Evolutionary conservation across 2,888 invertebrate genomes (phyloP).

Genomic region (Tubulanus polymorphus): DNA sequence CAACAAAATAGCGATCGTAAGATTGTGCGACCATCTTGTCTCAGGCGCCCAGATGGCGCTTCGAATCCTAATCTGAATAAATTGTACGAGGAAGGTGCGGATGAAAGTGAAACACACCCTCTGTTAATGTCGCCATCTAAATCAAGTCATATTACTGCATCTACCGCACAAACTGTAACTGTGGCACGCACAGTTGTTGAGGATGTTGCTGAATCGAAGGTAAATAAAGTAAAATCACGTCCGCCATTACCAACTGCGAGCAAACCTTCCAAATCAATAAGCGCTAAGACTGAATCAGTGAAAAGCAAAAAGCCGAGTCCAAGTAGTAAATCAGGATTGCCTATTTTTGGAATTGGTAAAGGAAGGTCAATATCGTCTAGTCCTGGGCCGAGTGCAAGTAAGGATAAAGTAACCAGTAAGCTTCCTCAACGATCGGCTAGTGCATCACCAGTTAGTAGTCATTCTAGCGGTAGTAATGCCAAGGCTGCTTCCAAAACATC

Average conservation of each 20-base stretch:
- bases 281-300: background rate
- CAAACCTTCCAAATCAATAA: too few species aligned
- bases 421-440: constrained; percentile 2
- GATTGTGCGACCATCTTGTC: constrained; percentile 55
- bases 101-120: too few species aligned
- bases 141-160: background rate
- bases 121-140: constrained; percentile 3
- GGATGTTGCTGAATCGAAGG: constrained; percentile 7
- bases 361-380: background rate
- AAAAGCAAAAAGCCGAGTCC: background rate
- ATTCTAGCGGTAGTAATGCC: background rate
- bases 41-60: constrained; percentile 86
- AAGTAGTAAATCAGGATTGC: background rate
- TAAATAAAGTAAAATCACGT: constrained; percentile 23
- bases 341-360: background rate
- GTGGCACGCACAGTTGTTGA: background rate
- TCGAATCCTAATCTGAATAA: constrained; percentile 78
- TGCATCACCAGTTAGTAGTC: constrained; percentile 7
- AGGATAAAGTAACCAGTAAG: constrained; percentile 2
- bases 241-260: constrained; percentile 8
- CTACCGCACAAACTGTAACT: background rate
- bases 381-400: background rate
- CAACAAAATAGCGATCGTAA: background rate
- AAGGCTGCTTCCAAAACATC: background rate
- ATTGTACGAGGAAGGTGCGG: constrained; percentile 17